These are phyloP conservation scores for Denticeps clupeoides DNA, from an alignment of 2,797 vertebrate species.

Conservation along the genomic window DNA sequence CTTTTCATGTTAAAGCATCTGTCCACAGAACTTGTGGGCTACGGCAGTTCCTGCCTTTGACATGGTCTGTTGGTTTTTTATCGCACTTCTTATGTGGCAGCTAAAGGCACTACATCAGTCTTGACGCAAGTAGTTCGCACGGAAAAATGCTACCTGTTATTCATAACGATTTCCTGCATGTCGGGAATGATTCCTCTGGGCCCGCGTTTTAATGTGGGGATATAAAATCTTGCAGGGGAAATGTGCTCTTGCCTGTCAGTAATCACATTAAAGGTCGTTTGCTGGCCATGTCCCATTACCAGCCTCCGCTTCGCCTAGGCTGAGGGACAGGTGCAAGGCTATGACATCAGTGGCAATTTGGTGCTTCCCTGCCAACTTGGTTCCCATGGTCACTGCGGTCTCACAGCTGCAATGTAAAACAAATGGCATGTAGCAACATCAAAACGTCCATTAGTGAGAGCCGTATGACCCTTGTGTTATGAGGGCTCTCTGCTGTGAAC, in stretches of 20 bases:
- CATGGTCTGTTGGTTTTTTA: too few relatives aligned
- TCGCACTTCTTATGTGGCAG: too few relatives aligned
- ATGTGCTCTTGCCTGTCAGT: slow-evolving; percentile 51
- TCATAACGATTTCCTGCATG: too few relatives aligned
- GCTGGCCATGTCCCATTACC: slow-evolving; percentile 12
- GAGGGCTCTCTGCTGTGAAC: background rate
- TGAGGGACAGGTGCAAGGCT: slow-evolving; percentile 55
- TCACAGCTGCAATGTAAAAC: slow-evolving; percentile 30
- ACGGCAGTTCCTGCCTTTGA: too few relatives aligned
- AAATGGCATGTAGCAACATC: slow-evolving; percentile 27
- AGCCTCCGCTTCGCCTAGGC: slow-evolving; percentile 25
- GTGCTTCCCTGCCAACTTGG: slow-evolving; percentile 15
- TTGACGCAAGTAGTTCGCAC: too few relatives aligned
- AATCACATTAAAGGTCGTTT: slow-evolving; percentile 43
- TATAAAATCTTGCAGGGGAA: slow-evolving; percentile 19
- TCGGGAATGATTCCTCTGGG: too few relatives aligned
- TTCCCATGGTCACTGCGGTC: slow-evolving; percentile 44
- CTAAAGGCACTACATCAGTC: too few relatives aligned
- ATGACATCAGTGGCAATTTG: slow-evolving; percentile 46
- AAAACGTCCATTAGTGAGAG: slow-evolving; percentile 20
- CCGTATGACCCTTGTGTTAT: slow-evolving; percentile 12
- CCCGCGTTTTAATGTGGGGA: too few relatives aligned
- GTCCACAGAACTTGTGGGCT: too few relatives aligned
- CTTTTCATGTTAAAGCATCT: too few relatives aligned
- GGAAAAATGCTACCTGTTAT: too few relatives aligned